Conservation (phyloP, 2,113 vertebrate genomes). For the Leiothrix lutea region DNA sequence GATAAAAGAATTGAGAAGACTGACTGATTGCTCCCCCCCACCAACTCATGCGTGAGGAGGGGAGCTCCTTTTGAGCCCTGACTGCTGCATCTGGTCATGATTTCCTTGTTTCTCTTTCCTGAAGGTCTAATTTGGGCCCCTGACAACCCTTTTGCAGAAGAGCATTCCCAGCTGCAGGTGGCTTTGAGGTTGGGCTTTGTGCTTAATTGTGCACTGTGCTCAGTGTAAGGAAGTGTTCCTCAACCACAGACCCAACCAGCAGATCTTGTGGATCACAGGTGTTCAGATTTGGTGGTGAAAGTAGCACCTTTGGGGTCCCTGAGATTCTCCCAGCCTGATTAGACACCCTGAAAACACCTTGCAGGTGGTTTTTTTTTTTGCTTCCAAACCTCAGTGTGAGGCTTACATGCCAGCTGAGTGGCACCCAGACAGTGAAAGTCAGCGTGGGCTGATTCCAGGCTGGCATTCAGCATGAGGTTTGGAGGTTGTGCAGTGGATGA, state of each 20-base stretch:
- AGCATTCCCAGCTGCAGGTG: not conserved
- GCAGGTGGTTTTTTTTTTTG: not conserved
- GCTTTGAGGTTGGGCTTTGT: not conserved
- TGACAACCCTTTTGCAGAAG: not conserved
- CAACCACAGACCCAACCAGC: not conserved
- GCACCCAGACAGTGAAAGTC: not conserved
- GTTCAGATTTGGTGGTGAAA: not conserved
- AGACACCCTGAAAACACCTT: not conserved
- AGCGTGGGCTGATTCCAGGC: not conserved
- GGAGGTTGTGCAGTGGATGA: not conserved
- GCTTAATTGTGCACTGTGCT: rapidly evolving
- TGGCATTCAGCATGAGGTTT: not conserved
- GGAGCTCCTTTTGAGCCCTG: not conserved
- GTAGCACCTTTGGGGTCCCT: not conserved
- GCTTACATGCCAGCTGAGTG: not conserved
- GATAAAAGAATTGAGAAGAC: not conserved
- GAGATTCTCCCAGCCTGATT: not conserved
- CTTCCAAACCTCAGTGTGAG: not conserved
- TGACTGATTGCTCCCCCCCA: not conserved
- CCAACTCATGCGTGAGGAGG: rapidly evolving
- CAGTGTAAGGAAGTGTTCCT: not conserved
- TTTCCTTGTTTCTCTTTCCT: slow-evolving; percentile 5
- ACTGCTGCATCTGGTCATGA: not conserved
- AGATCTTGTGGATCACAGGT: not conserved
- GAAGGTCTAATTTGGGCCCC: not conserved